Conservation (phyloP, 2,797 vertebrate species). For the Urosaurus nigricauda region DNA sequence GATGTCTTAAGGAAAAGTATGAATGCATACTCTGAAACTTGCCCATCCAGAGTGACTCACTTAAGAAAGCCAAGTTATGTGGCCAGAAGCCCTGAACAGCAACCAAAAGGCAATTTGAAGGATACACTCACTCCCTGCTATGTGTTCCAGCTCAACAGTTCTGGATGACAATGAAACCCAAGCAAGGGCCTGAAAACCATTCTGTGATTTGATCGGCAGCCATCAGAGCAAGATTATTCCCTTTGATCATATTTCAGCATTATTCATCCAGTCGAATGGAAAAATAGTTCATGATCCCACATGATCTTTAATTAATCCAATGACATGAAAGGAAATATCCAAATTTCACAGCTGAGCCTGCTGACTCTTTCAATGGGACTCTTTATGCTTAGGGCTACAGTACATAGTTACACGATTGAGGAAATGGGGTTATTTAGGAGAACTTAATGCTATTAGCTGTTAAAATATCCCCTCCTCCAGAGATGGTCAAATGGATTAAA, state of each 20-base stretch:
- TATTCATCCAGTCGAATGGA: slow-evolving; percentile 13
- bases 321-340: slow-evolving; percentile 50
- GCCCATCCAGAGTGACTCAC: neutral
- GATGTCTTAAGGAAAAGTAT: neutral
- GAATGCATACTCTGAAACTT: neutral
- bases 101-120: neutral
- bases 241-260: slow-evolving; percentile 23
- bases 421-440: slow-evolving; percentile 34
- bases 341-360: slow-evolving; percentile 48
- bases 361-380: slow-evolving; percentile 41
- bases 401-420: slow-evolving; percentile 14
- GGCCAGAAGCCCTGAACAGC: neutral
- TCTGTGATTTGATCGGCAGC: slow-evolving; percentile 5
- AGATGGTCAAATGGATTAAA: slow-evolving; percentile 37
- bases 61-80: slow-evolving; percentile 9
- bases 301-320: slow-evolving; percentile 36
- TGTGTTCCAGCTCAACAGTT: neutral
- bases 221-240: slow-evolving; percentile 4
- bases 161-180: neutral
- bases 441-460: slow-evolving; percentile 21
- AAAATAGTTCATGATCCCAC: slow-evolving; percentile 32
- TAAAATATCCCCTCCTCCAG: slow-evolving; percentile 28
- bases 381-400: slow-evolving; percentile 35
- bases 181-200: neutral
- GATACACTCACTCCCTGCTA: neutral